Evolutionary conservation across 2,797 vertebrate genomes (phyloP), one percentile per base, ranked within the genome.

Genomic region (Lemur catta): DNA sequence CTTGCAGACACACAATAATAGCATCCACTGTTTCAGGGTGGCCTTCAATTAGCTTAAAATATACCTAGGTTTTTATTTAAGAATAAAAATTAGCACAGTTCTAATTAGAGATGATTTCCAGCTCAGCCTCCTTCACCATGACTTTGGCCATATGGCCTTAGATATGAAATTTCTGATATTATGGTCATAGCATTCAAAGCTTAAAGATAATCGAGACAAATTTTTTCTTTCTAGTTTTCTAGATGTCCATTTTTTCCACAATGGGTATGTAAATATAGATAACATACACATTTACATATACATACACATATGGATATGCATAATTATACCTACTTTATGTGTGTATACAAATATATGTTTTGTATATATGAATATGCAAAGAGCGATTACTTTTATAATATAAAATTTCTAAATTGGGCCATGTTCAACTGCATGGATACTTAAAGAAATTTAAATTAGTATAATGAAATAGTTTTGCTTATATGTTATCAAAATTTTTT

Each of bases 181-280:
- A 84, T 18, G 14, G 15, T 57, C 41, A 71, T 43, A 95, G 50
- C 41, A 86, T 48, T 43, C 72, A 89, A 8, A 79, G 43, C 59
- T 92, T 89, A 93, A 61, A 81, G 46, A 80, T 94, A 89, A 93
- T 46, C 18, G 33, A 91, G 38, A 10, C 46, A 28, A 69, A 24
- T 75, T 71, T 79, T 96, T 95, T 91, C 57, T 74, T 88, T 75
- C 43, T 90, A 88, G 38, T 48, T 67, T 94, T 84, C 65, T 91
- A 50, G 50, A 93, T 65, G 71, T 94, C 82, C 76, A 76, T 20
- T 80, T 95, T 95, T 93, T 81, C 43, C 74, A 79, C 52, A 92
- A 82, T 92, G 43, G 22, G 9, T 78, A 46, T 38, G 59, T 80
- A 6, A 6, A 72, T 85, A 69, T 74, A 71, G 38, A 57, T 55